Evolutionary conservation across 92 coral and sea anemone species (phyloP), one percentile per base, ranked within the genome.

Genomic region (Micromussa lordhowensis): DNA sequence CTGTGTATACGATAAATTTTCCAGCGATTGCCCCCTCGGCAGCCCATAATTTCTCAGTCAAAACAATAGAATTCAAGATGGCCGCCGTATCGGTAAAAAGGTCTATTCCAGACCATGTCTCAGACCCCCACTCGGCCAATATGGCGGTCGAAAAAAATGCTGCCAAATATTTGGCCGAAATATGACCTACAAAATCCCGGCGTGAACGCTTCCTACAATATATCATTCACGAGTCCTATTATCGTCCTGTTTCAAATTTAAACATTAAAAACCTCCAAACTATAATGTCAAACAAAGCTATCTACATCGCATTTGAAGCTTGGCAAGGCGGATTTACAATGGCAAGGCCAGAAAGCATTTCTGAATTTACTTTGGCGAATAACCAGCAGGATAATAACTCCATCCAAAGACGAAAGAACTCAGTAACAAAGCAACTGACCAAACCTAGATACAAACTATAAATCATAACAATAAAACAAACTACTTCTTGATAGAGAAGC

Each of bases 381-480:
- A 77, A 19, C 80, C 80, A 77, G 59, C 80, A 77, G 7, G 80
- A 77, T 48, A 77, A 40, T 26, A 68, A 68, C 72, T 77, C 34
- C 34, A 77, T 77, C 80, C 80, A 77, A 77, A 77, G 80, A 77
- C 80, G 63, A 49, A 77, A 77, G 80, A 77, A 77, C 80, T 77
- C 80, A 77, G 40, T 44, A 77, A 77, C 59, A 77, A 48, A 77
- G 59, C 63, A 13, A 4, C 18, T 77, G 80, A 77, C 80, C 80
- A 77, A 77, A 77, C 80, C 80, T 40, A 77, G 13, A 77, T 77
- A 19, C 35, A 77, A 77, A 77, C 80, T 77, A 40, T 77, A 77
- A 19, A 77, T 35, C 80, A 77, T 44, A 77, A 48, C 80, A 77
- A 44, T 77, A 49, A 24, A 77, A 77, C 80, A 77, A 77, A 48